Evolutionary conservation across 1,140 invertebrate genomes (phyloP).

Genomic region (Callitettix versicolor): DNA sequence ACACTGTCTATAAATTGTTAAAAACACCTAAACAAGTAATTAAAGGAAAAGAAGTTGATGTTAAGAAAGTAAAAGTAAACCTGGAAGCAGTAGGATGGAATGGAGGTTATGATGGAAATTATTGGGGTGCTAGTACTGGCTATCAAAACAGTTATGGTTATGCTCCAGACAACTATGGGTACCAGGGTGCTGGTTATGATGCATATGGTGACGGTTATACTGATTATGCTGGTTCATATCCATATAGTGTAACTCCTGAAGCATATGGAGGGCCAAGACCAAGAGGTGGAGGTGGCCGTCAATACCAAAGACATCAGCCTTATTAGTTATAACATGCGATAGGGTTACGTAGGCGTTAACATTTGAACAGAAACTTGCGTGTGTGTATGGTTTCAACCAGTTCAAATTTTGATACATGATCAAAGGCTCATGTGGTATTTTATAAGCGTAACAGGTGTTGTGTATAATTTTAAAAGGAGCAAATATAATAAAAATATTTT

Average conservation of each 20-base stretch:
- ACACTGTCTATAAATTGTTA: conserved; percentile 48
- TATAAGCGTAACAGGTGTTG: no score
- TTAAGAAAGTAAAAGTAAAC: conserved; percentile 41
- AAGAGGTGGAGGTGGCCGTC: neutral
- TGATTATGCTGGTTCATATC: neutral
- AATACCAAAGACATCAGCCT: neutral
- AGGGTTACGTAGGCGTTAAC: no score
- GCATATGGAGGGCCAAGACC: neutral
- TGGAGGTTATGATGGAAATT: conserved; percentile 10
- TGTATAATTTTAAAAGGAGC: no score
- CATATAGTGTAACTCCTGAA: neutral
- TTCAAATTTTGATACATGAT: no score
- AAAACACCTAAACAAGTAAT: conserved; percentile 51
- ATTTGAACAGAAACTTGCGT: no score
- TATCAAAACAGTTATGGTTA: conserved; percentile 5
- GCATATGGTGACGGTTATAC: conserved; percentile 15
- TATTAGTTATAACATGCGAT: neutral
- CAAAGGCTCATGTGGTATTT: no score
- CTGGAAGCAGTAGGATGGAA: conserved; percentile 29
- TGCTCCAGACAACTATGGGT: conserved; percentile 31
- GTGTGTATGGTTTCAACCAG: no score
- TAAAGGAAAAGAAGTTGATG: conserved; percentile 49
- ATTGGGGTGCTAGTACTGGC: neutral
- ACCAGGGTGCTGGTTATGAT: conserved; percentile 34
- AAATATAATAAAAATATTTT: no score